Conservation (phyloP, 2,888 invertebrate genomes). For the Arrhopalites spinosus region DNA sequence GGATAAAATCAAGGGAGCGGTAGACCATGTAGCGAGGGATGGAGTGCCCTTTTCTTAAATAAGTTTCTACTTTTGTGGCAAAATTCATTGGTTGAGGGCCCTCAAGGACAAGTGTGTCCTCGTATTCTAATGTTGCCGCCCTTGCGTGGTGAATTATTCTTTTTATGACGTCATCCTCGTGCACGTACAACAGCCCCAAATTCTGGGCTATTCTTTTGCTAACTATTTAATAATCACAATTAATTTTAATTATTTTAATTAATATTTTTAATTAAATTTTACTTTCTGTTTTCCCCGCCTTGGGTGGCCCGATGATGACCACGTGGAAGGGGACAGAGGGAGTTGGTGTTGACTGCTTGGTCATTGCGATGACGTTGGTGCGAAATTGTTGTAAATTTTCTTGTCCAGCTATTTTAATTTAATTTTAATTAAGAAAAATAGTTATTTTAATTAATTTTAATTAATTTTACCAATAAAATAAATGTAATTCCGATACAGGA, state of each 20-base stretch:
- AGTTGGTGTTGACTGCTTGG: constrained; percentile 25
- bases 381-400: constrained; percentile 46
- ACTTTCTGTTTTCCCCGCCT: constrained; percentile 52
- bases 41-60: constrained; percentile 42
- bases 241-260: neutral
- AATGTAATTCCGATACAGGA: constrained; percentile 46
- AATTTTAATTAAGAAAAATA: neutral
- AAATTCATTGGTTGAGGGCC: constrained; percentile 48
- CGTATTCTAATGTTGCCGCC: constrained; percentile 18
- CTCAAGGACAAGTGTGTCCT: constrained; percentile 24
- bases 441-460: neutral
- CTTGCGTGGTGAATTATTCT: constrained; percentile 41
- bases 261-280: neutral
- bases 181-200: constrained; percentile 46
- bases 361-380: constrained; percentile 36
- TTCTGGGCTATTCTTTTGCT: constrained; percentile 39
- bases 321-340: constrained; percentile 40
- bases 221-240: constrained; percentile 27
- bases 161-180: constrained; percentile 39
- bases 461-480: constrained; percentile 47
- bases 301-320: constrained; percentile 44
- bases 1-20: constrained; percentile 42
- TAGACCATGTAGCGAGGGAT: constrained; percentile 49
- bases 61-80: constrained; percentile 45
- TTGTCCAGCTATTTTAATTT: constrained; percentile 39